Evolutionary conservation across 2,797 vertebrate genomes (phyloP), one percentile per base, ranked within the genome.

Genomic region (Tauraco hartlaubi): DNA sequence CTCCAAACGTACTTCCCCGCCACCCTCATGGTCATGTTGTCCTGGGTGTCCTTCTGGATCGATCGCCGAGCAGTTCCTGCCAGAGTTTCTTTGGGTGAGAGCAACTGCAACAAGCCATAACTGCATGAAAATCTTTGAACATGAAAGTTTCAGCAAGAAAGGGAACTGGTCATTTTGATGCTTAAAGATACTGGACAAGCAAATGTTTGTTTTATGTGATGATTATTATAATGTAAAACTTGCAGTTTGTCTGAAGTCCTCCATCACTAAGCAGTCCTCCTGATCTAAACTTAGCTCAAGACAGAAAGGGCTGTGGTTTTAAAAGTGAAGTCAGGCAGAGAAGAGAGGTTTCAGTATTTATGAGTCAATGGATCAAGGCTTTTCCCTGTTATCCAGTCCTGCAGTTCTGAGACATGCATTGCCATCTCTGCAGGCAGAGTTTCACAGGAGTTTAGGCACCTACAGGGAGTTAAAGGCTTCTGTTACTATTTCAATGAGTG

Each of bases 31-130:
- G 99, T 99, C 97, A 99, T 99, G 99, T 75, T 99, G 94, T 99
- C 99, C 95, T 99, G 99, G 99, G 99, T 99, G 84, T 99, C 99
- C 82, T 99, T 99, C 98, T 99, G 99, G 99, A 99, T 99, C 0
- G 99, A 99, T 94, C 98, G 97, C 49, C 98, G 98, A 96, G 99
- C 99, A 15, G 99, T 99, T 56, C 99, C 99, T 6, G 99, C 99
- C 91, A 98, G 99, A 95, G 99, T 99, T 25, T 99, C 99, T 39
- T 96, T 99, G 89, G 99, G 99, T 99, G 98, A 98, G 97, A 93
- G 22, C 41, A 83, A 41, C 79, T 61, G 46, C 59, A 64, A 59
- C 23, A 35, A 85, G 28, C 43, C 68, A 18, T 2, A 28, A 31
- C 33, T 81, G 20, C 0, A 2, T 44, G 33, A 86, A 81, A 63